Evolutionary conservation across 2,797 vertebrate genomes (phyloP).

Genomic region (Sebastes diploproa): DNA sequence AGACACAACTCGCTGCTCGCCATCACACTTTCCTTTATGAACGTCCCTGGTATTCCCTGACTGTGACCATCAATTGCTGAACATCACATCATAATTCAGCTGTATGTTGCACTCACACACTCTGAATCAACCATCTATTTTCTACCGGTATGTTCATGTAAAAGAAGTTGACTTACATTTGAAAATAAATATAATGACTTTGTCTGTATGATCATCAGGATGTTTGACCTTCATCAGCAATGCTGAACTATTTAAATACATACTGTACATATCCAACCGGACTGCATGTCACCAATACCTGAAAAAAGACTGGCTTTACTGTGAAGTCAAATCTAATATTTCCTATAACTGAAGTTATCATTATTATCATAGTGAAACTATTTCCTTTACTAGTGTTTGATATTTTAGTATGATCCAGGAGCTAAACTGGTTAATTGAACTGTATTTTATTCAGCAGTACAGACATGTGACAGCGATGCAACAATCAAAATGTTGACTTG

Average conservation of each 20-base stretch:
- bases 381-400: neutral
- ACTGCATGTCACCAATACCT: neutral
- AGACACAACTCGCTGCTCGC: neutral
- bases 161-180: neutral
- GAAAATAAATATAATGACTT: neutral
- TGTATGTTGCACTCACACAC: neutral
- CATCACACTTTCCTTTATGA: neutral
- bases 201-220: neutral
- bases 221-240: neutral
- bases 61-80: neutral
- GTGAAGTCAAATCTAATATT: neutral
- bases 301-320: neutral
- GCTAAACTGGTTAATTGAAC: slow-evolving; percentile 10
- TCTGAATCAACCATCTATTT: no score
- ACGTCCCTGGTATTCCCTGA: neutral
- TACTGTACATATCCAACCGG: neutral
- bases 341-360: neutral
- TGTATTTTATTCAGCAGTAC: slow-evolving; percentile 10
- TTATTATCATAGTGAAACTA: neutral
- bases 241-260: neutral
- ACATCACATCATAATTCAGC: neutral
- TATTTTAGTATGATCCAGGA: neutral
- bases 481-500: slow-evolving; percentile 33
- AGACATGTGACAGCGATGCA: neutral
- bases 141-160: neutral